A percentile compares a stretch with the other conserved stretches of the same genome.
These are phyloP conservation scores for Drosophila tani DNA, from an alignment of 1,140 invertebrate species.

Conservation along the genomic window DNA sequence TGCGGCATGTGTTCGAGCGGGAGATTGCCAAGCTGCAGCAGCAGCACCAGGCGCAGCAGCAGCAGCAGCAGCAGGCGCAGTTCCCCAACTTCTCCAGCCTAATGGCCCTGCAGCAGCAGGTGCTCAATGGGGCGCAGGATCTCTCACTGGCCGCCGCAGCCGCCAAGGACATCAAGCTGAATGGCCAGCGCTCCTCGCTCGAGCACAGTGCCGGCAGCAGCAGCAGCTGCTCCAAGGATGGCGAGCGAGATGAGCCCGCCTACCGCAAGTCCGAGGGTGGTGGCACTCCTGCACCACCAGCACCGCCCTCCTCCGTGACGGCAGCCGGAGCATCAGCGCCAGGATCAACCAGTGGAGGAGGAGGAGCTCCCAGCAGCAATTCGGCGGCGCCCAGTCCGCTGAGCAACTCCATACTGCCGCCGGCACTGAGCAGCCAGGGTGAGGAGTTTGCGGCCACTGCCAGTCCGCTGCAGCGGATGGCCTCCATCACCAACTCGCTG, in stretches of 20 bases:
- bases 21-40: slow-evolving; percentile 95
- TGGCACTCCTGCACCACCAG: slow-evolving; percentile 94
- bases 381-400: slow-evolving; percentile 90
- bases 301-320: slow-evolving; percentile 86
- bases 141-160: slow-evolving; percentile 90
- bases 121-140: slow-evolving; percentile 90
- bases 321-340: slow-evolving; percentile 88
- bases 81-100: slow-evolving; percentile 87
- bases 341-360: slow-evolving; percentile 88
- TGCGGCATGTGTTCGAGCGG: slow-evolving; percentile 94
- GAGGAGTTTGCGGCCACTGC: slow-evolving; percentile 93
- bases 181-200: slow-evolving; percentile 86
- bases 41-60: slow-evolving; percentile 85
- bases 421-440: slow-evolving; percentile 88
- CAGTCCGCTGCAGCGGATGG: slow-evolving; percentile 98
- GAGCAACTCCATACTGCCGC: slow-evolving; percentile 93
- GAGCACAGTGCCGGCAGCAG: slow-evolving; percentile 63
- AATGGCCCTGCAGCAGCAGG: slow-evolving; percentile 91
- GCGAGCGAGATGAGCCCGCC: slow-evolving; percentile 80
- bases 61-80: slow-evolving; percentile 85
- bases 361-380: slow-evolving; percentile 20
- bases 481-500: slow-evolving; percentile 98
- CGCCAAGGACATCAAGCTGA: slow-evolving; percentile 88
- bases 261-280: slow-evolving; percentile 85
- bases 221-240: slow-evolving; percentile 73